A percentile compares a stretch with the other conserved stretches of the same genome.
phyloP scores from a whole-genome alignment of 2,797 vertebrate species.

The Coilia nasus region DNA sequence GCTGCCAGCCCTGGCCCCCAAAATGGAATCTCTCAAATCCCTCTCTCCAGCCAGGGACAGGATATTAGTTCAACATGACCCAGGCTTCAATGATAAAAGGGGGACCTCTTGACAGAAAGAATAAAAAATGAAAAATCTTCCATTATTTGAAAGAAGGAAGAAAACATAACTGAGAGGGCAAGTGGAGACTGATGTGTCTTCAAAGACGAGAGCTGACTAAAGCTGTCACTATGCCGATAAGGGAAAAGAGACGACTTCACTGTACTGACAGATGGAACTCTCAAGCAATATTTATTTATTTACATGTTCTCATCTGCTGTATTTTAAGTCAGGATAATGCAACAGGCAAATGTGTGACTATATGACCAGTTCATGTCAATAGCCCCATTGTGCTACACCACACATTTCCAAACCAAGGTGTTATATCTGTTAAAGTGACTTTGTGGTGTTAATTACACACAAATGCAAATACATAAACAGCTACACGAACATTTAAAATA shows the following conservation, averaged over 20 bases:
- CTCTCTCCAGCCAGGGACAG: background rate
- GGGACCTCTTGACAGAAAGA: background rate
- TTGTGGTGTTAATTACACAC: background rate
- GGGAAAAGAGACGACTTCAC: slow-evolving; percentile 6
- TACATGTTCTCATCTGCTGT: background rate
- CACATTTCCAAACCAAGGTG: background rate
- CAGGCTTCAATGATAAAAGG: background rate
- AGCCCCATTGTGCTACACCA: background rate
- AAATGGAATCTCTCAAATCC: slow-evolving; percentile 23
- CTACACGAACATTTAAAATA: background rate
- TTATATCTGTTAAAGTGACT: background rate
- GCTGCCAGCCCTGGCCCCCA: slow-evolving; percentile 59
- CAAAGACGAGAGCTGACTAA: background rate
- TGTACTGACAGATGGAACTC: slow-evolving; percentile 13
- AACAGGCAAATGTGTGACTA: background rate
- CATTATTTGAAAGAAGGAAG: background rate
- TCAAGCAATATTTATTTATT: slow-evolving; percentile 20
- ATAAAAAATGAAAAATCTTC: background rate
- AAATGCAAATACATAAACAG: background rate
- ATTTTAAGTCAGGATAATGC: background rate
- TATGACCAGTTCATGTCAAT: background rate
- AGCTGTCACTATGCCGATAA: background rate
- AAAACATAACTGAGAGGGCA: background rate
- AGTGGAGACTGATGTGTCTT: background rate
- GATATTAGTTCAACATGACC: slow-evolving; percentile 28